These are phyloP conservation scores for Tiliqua scincoides DNA, from an alignment of 2,113 vertebrate genomes.

Conservation along the genomic window DNA sequence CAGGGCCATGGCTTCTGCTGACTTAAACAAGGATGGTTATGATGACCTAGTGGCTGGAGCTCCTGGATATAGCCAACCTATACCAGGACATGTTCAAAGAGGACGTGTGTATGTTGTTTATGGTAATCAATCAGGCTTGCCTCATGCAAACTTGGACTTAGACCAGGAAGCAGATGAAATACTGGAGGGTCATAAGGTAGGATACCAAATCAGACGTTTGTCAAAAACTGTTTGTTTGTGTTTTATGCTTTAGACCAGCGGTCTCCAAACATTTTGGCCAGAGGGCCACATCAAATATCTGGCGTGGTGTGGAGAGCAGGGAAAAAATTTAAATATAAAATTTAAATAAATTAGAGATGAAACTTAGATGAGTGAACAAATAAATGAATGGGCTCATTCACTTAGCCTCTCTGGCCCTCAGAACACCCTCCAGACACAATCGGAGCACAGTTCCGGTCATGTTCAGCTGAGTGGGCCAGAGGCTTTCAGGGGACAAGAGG, in stretches of 20 bases:
- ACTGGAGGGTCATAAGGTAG: constrained; percentile 77
- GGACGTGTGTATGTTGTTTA: constrained; percentile 79
- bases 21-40: constrained; percentile 77
- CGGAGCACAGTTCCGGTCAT: too few species aligned
- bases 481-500: too few species aligned
- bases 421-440: too few species aligned
- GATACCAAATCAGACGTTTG: not conserved
- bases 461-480: too few species aligned
- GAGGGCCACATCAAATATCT: too few species aligned
- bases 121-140: constrained; percentile 72
- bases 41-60: constrained; percentile 77
- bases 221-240: not conserved
- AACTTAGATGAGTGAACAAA: too few species aligned
- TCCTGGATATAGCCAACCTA: constrained; percentile 72
- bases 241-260: not conserved
- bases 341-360: too few species aligned
- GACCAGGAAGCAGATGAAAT: constrained; percentile 71
- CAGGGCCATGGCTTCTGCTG: constrained; percentile 76
- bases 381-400: too few species aligned
- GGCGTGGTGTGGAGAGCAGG: too few species aligned
- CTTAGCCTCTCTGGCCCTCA: too few species aligned
- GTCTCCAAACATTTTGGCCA: too few species aligned
- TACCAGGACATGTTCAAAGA: constrained; percentile 65
- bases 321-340: too few species aligned
- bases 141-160: constrained; percentile 70